A percentile compares a stretch with the other conserved stretches of the same genome.
These are phyloP conservation scores for Raja brachyura DNA, from an alignment of 2,113 vertebrate genomes.

Conservation along the genomic window DNA sequence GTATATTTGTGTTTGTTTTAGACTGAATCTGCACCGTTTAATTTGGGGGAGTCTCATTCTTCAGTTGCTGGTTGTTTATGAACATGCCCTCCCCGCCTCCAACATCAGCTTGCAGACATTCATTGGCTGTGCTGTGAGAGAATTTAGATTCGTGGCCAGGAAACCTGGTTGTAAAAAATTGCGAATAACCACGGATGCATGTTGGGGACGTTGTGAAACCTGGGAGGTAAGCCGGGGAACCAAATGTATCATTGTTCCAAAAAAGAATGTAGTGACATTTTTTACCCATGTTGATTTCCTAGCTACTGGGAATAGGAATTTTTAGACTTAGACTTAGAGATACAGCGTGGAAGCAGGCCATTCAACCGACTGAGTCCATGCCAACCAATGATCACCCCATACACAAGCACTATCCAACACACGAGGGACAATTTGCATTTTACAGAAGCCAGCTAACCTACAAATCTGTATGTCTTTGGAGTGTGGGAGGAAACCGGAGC, in stretches of 20 bases:
- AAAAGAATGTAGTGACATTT: too few species aligned
- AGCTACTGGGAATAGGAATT: background rate
- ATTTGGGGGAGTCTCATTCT: constrained; percentile 40
- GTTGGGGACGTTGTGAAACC: constrained; percentile 94
- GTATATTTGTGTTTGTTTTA: background rate
- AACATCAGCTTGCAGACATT: constrained; percentile 66
- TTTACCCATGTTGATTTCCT: too few species aligned
- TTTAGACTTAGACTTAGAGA: too few species aligned
- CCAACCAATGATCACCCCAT: too few species aligned
- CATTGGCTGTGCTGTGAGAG: constrained; percentile 77
- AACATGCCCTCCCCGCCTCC: constrained; percentile 36
- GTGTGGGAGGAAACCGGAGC: too few species aligned
- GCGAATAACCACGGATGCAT: constrained; percentile 83
- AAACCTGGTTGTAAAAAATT: constrained; percentile 75
- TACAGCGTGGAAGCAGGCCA: too few species aligned
- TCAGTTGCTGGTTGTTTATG: constrained; percentile 41
- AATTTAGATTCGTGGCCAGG: constrained; percentile 82
- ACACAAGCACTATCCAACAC: too few species aligned
- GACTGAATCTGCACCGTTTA: constrained; percentile 44
- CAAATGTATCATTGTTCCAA: background rate
- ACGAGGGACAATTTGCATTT: too few species aligned
- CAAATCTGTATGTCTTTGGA: too few species aligned
- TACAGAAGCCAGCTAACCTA: too few species aligned
- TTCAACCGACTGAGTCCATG: too few species aligned
- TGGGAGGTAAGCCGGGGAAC: constrained; percentile 76